Evolutionary conservation across 1,140 invertebrate genomes (phyloP).

Genomic region (Choristoneura fumiferana): DNA sequence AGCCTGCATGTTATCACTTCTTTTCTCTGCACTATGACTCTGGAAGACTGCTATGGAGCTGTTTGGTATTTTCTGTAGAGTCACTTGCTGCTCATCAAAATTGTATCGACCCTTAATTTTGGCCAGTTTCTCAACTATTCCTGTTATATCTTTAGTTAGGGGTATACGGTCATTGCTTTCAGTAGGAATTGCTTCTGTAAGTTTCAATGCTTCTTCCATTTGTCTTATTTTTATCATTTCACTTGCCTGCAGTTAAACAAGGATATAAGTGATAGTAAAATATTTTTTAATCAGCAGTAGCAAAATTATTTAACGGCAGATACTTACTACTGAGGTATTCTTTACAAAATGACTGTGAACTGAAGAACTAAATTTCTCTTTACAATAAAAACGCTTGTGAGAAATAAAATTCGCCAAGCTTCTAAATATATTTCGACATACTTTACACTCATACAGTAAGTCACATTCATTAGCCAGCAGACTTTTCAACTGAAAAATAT

Average conservation of each 20-base stretch:
- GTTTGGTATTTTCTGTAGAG: slow-evolving; percentile 75
- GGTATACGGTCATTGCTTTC: slow-evolving; percentile 66
- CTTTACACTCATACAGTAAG: slow-evolving; percentile 90
- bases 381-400: slow-evolving; percentile 90
- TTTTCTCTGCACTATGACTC: slow-evolving; percentile 45
- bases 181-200: slow-evolving; percentile 33
- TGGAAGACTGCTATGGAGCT: slow-evolving; percentile 77
- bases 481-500: slow-evolving; percentile 81
- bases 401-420: slow-evolving; percentile 90
- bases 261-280: background rate
- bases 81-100: slow-evolving; percentile 48
- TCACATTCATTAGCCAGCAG: slow-evolving; percentile 89
- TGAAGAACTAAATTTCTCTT: slow-evolving; percentile 73
- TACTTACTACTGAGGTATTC: slow-evolving; percentile 77
- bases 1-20: slow-evolving; percentile 65
- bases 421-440: slow-evolving; percentile 90
- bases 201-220: slow-evolving; percentile 58
- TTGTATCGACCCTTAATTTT: slow-evolving; percentile 46
- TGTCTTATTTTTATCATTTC: slow-evolving; percentile 67
- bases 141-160: slow-evolving; percentile 80
- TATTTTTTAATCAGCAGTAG: background rate
- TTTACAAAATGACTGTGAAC: slow-evolving; percentile 66
- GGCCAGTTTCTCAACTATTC: slow-evolving; percentile 75
- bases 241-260: slow-evolving; percentile 48
- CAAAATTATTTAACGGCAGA: slow-evolving; percentile 20